Conservation (phyloP, 2,888 invertebrate genomes). For the Anticlea derivata region DNA sequence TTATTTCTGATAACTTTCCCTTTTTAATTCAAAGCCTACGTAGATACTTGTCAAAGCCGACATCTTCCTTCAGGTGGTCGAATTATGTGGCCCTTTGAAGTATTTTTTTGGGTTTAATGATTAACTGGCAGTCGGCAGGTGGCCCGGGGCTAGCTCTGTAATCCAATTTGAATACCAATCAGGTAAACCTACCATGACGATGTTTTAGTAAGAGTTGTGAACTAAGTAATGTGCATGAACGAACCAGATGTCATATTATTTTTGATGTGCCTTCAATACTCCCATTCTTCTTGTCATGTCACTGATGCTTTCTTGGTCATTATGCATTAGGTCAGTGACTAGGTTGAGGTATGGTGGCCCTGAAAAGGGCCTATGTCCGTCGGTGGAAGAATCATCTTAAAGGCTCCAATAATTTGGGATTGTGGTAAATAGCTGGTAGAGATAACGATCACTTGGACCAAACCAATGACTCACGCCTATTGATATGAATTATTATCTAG, state of each 20-base stretch:
- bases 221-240: too few species aligned
- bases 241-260: too few species aligned
- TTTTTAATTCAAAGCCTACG: not conserved
- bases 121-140: not conserved
- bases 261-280: too few species aligned
- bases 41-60: conserved; percentile 3
- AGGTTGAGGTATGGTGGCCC: too few species aligned
- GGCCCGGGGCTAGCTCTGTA: not conserved
- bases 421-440: too few species aligned
- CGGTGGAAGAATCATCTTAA: too few species aligned
- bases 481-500: conserved; percentile 33
- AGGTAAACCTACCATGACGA: not conserved
- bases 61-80: conserved; percentile 6
- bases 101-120: conserved; percentile 10
- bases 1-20: not conserved
- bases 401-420: too few species aligned
- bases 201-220: not conserved
- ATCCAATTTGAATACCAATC: conserved; percentile 11
- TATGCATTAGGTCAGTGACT: too few species aligned
- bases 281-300: too few species aligned
- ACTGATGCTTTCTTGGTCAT: too few species aligned
- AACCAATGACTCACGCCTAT: conserved; percentile 30
- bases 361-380: too few species aligned
- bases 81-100: conserved; percentile 6
- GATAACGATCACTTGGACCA: conserved; percentile 23